phyloP scores from a whole-genome alignment of 2,888 invertebrate species.

The Cartodere bifasciata region DNA sequence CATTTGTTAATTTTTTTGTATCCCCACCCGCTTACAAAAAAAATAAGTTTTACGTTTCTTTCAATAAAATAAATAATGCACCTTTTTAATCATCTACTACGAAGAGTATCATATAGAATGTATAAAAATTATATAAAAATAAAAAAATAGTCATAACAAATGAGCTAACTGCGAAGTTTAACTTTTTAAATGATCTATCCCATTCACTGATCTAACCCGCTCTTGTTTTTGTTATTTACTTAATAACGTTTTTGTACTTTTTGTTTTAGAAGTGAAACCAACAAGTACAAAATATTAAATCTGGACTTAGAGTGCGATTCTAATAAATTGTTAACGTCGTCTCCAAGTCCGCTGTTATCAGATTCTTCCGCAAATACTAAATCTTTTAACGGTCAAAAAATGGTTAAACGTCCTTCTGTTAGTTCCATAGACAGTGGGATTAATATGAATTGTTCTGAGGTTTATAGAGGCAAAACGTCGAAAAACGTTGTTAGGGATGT shows the following conservation, averaged over 20 bases:
- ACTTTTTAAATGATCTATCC: background rate
- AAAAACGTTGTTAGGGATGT: conserved; percentile 28
- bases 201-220: background rate
- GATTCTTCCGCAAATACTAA: conserved; percentile 28
- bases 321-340: conserved; percentile 27
- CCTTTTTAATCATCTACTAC: too few species aligned
- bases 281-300: conserved; percentile 39
- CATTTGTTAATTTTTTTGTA: too few species aligned
- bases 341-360: conserved; percentile 30
- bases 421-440: conserved; percentile 74
- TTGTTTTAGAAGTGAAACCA: conserved; percentile 33
- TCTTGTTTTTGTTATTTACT: conserved; percentile 3
- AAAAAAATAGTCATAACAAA: too few species aligned
- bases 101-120: too few species aligned
- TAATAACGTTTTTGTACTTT: too few species aligned
- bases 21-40: too few species aligned
- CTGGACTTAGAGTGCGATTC: conserved; percentile 34
- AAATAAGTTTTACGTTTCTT: too few species aligned
- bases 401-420: conserved; percentile 64
- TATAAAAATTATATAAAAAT: too few species aligned
- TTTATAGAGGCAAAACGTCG: conserved; percentile 20
- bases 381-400: conserved; percentile 28
- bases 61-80: too few species aligned
- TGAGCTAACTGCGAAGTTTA: too few species aligned
- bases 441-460: conserved; percentile 42